Conservation (phyloP, 2,888 invertebrate species). For the Apamea crenata region DNA sequence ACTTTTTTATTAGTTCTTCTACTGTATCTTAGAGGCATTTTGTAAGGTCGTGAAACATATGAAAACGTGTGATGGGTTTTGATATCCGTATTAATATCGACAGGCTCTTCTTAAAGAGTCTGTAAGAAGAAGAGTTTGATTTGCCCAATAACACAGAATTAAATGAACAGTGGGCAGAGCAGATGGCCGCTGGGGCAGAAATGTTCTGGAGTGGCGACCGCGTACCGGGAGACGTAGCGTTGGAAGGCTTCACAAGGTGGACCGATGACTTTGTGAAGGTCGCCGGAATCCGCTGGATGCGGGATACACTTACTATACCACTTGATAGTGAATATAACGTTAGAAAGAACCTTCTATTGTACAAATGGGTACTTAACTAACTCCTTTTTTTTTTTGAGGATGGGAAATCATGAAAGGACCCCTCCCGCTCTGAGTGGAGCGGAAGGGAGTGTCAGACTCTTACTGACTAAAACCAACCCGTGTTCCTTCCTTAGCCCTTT, state of each 20-base stretch:
- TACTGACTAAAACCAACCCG: too few species aligned
- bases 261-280: too few species aligned
- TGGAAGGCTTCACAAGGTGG: too few species aligned
- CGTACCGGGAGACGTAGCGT: too few species aligned
- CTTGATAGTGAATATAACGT: not conserved
- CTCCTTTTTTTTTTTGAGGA: too few species aligned
- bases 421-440: too few species aligned
- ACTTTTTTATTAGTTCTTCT: constrained; percentile 60
- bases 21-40: constrained; percentile 28
- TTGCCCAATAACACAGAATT: not conserved
- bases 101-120: not conserved
- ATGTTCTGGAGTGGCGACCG: too few species aligned
- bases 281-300: too few species aligned
- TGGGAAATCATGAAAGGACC: too few species aligned
- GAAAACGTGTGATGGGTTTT: constrained; percentile 36
- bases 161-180: not conserved
- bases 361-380: not conserved
- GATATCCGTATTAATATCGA: constrained; percentile 8
- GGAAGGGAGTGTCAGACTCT: too few species aligned
- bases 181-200: not conserved
- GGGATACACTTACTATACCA: too few species aligned
- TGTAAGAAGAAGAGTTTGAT: not conserved
- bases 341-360: not conserved
- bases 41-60: constrained; percentile 27
- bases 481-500: too few species aligned